phyloP scores from a whole-genome alignment of 2,113 vertebrate species.

The Glaucidium brasilianum region DNA sequence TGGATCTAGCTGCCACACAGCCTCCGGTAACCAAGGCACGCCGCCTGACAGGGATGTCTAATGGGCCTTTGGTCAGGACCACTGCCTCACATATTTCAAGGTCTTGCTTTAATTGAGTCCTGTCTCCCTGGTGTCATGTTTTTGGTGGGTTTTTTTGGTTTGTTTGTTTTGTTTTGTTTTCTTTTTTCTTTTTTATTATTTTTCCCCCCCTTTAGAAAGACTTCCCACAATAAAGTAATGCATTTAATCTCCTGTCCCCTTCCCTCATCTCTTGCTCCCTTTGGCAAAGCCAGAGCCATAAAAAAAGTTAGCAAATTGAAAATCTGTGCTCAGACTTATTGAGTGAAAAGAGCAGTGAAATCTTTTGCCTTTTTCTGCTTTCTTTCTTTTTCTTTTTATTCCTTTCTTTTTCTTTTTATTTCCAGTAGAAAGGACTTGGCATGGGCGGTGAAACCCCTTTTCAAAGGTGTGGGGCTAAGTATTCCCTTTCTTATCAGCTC shows the following conservation, averaged over 20 bases:
- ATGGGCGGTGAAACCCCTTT: neutral
- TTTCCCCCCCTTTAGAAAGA: neutral
- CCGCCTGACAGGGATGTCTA: neutral
- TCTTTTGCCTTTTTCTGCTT: neutral
- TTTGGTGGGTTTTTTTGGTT: neutral
- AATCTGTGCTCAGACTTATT: neutral
- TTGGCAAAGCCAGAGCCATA: neutral
- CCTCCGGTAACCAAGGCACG: neutral
- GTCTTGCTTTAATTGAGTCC: constrained; percentile 20
- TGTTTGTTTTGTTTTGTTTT: neutral
- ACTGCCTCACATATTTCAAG: neutral
- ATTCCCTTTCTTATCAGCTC: neutral
- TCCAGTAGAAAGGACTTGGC: neutral
- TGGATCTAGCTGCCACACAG: constrained; percentile 44
- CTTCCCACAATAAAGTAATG: neutral
- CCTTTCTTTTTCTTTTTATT: neutral
- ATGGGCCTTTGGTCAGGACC: neutral
- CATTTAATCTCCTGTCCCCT: neutral
- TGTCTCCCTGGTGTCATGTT: neutral
- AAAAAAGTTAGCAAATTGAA: constrained; percentile 15
- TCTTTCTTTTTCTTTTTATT: too few species aligned
- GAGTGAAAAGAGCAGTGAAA: constrained; percentile 4
- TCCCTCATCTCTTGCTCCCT: neutral
- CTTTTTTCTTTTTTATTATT: neutral
- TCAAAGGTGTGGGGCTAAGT: neutral